Conservation (phyloP, 2,888 invertebrate species). For the Yponomeuta cagnagella region DNA sequence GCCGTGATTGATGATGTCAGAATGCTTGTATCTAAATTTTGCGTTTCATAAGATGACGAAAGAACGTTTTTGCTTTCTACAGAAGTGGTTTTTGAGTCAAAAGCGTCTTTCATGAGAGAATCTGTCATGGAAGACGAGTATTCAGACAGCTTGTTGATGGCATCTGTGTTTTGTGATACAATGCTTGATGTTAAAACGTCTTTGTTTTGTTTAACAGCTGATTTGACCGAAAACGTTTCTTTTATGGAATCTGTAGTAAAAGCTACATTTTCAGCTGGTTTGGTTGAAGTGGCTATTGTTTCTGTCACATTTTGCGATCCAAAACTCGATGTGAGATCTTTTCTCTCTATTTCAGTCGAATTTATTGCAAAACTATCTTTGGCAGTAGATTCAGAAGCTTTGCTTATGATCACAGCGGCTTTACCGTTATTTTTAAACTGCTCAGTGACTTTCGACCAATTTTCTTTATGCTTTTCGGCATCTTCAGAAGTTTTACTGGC, state of each 20-base stretch:
- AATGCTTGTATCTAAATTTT: not conserved
- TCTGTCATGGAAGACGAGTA: not conserved
- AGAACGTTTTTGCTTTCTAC: no score
- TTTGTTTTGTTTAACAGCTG: not conserved
- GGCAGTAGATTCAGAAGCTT: not conserved
- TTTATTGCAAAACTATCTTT: not conserved
- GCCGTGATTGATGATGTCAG: not conserved
- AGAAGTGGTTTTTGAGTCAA: not conserved
- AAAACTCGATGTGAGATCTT: not conserved
- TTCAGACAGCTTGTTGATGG: not conserved
- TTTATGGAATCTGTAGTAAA: not conserved
- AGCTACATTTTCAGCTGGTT: not conserved
- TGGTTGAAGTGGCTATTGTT: not conserved
- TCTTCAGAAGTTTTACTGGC: constrained; percentile 10
- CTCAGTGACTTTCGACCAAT: constrained; percentile 27
- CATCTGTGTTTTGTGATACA: not conserved
- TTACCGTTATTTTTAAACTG: constrained; percentile 21
- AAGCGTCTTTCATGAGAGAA: not conserved
- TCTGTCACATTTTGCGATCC: not conserved
- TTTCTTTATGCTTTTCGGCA: constrained; percentile 21
- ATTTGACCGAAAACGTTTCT: not conserved
- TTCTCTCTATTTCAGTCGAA: not conserved
- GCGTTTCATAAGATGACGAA: no score
- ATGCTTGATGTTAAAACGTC: not conserved
- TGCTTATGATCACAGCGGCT: not conserved